Evolutionary conservation across 2,797 vertebrate species (phyloP), one percentile per base, ranked within the genome.

Genomic region (Pseudochaenichthys georgianus): DNA sequence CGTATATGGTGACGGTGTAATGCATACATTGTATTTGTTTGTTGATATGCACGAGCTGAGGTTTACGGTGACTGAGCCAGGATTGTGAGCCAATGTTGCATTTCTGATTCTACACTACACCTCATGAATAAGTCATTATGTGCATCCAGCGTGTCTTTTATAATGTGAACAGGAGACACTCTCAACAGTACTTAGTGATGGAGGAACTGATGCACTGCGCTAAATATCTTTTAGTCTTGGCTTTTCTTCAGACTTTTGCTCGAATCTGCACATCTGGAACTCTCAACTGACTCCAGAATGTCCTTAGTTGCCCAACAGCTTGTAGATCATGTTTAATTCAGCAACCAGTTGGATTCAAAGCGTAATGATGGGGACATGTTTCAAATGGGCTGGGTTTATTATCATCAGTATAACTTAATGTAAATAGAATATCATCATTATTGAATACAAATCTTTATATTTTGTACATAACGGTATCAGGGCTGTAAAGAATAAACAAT

Each of bases 61-160:
- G 47, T 57, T 63, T 61, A 28, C 34, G 12, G 52, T 54, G 46
- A 74, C 50, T 48, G 8, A 17, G 21, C 12, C 50, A 9, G 47
- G 19, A 41, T 47, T 81, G n/a, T 64, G 31, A 65, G n/a, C 12
- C 12, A 9, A 1, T 72, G 31, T 53, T 54, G 23, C 48, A 64
- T 74, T 58, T 48, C 19, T 64, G 31, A 53, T 80, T 67, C 61
- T 58, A 54, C 28, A 28, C 4, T 28, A 28, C 54, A 55, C 68
- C 66, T 86, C 70, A 73, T 88, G 75, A 87, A 87, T 85, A 78
- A 88, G 69, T 77, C 82, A 82, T 75, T 48, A 75, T 38, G 19
- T 59, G 51, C 79, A 78, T 78, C 59, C 70, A 70, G 45, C 76
- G 63, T 83, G 55, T 79, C 64, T 88, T 88, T 74, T 80, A 73